These are phyloP conservation scores for Hirudinaria manillensis DNA, from an alignment of 2,888 invertebrate species.

Conservation along the genomic window DNA sequence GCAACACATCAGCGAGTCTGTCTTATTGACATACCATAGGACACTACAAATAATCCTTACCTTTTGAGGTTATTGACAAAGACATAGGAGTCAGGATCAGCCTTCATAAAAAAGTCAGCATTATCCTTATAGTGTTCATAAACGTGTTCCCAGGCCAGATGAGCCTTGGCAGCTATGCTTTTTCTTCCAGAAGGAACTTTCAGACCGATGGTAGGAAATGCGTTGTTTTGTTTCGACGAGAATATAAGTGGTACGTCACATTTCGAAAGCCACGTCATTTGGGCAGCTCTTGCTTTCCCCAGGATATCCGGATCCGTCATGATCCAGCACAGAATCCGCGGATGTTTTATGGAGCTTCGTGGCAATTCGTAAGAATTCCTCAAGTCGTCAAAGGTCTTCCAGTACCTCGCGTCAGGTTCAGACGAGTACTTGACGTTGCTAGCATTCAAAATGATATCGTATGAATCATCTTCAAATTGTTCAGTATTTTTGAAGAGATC, in stretches of 20 bases:
- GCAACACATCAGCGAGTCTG: too few species aligned
- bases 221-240: neutral
- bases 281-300: neutral
- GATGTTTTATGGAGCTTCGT: neutral
- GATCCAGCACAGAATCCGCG: neutral
- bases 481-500: too few species aligned
- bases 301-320: constrained; percentile 20
- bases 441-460: too few species aligned
- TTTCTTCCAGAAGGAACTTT: neutral
- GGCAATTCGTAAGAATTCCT: neutral
- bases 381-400: neutral
- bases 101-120: constrained; percentile 38
- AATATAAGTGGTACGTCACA: constrained; percentile 24
- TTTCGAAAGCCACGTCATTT: neutral
- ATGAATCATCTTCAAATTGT: too few species aligned
- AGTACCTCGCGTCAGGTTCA: neutral
- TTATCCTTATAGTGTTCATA: constrained; percentile 19
- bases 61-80: constrained; percentile 35
- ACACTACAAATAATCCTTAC: neutral
- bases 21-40: neutral
- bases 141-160: constrained; percentile 13
- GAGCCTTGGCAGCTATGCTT: constrained; percentile 23
- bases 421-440: too few species aligned
- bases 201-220: constrained; percentile 12
- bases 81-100: constrained; percentile 38